These are phyloP conservation scores for Oreocharis arfaki DNA, from an alignment of 2,113 vertebrate genomes.

Conservation along the genomic window DNA sequence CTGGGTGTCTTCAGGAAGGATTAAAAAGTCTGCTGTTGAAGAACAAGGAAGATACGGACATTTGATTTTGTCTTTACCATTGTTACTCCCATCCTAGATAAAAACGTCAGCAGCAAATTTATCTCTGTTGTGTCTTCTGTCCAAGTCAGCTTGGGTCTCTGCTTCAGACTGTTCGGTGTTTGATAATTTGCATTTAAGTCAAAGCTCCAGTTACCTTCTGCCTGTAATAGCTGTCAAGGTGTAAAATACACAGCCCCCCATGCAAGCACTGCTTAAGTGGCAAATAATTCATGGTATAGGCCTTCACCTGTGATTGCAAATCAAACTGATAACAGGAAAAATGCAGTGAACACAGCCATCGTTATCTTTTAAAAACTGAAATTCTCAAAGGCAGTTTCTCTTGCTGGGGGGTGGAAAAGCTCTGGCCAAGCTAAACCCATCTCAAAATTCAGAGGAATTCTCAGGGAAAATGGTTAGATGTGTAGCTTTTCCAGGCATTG, in stretches of 20 bases:
- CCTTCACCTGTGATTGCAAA: neutral
- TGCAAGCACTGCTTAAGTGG: neutral
- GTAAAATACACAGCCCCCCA: neutral
- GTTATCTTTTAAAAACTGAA: neutral
- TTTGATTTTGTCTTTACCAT: conserved; percentile 33
- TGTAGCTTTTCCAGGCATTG: neutral
- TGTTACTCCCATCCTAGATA: conserved; percentile 20
- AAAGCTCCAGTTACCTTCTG: neutral
- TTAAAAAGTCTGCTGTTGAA: conserved; percentile 31
- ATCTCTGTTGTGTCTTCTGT: conserved; percentile 69
- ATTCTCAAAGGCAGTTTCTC: neutral
- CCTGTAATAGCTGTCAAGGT: conserved; percentile 5
- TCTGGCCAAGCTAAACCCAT: neutral
- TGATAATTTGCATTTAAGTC: conserved; percentile 14
- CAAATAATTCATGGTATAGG: neutral
- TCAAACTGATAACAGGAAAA: neutral
- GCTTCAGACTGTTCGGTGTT: neutral
- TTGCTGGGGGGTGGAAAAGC: neutral
- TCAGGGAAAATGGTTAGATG: neutral
- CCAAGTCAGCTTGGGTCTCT: neutral
- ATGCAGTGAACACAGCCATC: neutral
- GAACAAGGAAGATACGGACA: conserved; percentile 10
- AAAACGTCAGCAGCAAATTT: conserved; percentile 28
- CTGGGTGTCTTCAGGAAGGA: neutral
- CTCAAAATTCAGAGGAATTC: neutral